These are phyloP conservation scores for Loriculus beryllinus DNA, from an alignment of 2,797 vertebrate species.

Conservation along the genomic window DNA sequence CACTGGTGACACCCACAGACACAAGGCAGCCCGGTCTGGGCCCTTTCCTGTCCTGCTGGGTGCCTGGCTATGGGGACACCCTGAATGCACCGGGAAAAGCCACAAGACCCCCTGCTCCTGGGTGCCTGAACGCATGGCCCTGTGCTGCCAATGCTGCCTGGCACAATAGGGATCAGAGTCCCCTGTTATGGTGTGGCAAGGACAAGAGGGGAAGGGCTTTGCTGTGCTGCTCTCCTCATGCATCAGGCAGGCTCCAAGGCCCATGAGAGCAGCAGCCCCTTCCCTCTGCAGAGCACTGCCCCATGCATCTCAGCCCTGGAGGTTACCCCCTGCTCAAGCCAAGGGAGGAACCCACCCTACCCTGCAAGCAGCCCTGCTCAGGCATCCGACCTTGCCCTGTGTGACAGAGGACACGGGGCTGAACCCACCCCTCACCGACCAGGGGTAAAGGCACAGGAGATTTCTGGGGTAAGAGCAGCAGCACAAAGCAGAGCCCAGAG, in stretches of 20 bases:
- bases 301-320: background rate
- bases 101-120: background rate
- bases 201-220: background rate
- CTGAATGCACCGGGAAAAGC: background rate
- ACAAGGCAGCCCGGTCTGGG: rapidly evolving
- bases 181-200: background rate
- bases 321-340: background rate
- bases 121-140: rapidly evolving
- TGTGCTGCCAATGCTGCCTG: rapidly evolving
- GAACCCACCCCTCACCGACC: background rate
- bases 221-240: background rate
- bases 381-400: background rate
- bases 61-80: background rate
- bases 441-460: background rate
- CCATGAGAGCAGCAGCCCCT: background rate
- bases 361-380: background rate
- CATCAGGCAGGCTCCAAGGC: rapidly evolving
- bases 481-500: background rate
- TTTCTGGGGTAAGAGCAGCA: background rate
- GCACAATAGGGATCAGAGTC: background rate
- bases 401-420: background rate
- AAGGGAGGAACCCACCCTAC: background rate
- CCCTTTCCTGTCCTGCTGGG: background rate
- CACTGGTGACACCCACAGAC: background rate
- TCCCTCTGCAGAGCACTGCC: background rate